phyloP scores from a whole-genome alignment of 2,113 vertebrate genomes.

The Callocephalon fimbriatum region DNA sequence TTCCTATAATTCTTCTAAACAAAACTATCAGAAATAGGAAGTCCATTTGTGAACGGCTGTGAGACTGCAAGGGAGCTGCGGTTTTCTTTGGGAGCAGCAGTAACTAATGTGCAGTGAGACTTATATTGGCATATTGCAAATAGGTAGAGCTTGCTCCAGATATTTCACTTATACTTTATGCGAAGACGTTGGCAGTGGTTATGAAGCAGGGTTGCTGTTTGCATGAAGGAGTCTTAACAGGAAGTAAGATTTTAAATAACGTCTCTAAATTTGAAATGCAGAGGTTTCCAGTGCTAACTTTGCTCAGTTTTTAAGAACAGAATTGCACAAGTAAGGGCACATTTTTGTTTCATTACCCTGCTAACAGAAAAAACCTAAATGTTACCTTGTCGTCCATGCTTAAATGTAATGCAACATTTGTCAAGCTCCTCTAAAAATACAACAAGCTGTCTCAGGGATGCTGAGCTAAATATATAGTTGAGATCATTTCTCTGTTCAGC shows the following conservation, averaged over 20 bases:
- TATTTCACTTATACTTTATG: neutral
- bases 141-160: neutral
- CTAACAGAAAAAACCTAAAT: neutral
- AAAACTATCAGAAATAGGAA: neutral
- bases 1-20: neutral
- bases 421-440: slow-evolving; percentile 63
- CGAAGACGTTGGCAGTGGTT: neutral
- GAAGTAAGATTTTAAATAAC: slow-evolving; percentile 1
- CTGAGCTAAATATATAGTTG: slow-evolving; percentile 61
- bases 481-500: slow-evolving; percentile 35
- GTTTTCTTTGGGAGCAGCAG: neutral
- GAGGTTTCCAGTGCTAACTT: neutral
- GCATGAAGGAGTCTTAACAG: neutral
- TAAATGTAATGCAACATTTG: slow-evolving; percentile 59
- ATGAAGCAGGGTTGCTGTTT: neutral
- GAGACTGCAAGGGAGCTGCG: neutral
- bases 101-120: neutral
- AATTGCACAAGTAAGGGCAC: neutral
- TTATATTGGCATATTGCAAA: neutral
- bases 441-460: slow-evolving; percentile 38
- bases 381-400: neutral
- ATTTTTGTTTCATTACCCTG: neutral
- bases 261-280: slow-evolving; percentile 9
- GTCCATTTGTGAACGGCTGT: neutral
- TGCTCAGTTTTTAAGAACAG: neutral